Percentiles rank a stretch among this genome's conserved stretches.
phyloP scores from a whole-genome alignment of 2,113 vertebrate genomes.

The Notechis scutatus region DNA sequence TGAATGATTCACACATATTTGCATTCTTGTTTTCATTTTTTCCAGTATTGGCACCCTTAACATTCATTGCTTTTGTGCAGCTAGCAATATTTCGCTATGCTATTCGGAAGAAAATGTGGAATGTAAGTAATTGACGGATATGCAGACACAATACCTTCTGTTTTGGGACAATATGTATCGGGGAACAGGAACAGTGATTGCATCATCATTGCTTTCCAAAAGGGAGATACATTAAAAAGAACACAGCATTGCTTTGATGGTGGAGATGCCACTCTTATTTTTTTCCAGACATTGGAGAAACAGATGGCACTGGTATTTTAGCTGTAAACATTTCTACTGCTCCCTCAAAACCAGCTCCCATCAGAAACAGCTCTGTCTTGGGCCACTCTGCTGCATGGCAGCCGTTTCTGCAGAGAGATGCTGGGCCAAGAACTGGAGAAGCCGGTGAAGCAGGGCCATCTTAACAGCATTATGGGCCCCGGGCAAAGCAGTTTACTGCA shows the following conservation, averaged over 20 bases:
- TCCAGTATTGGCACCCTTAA: slow-evolving; percentile 55
- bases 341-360: not conserved
- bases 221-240: not conserved
- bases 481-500: too few relatives aligned
- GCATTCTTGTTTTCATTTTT: slow-evolving; percentile 6
- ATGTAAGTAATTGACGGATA: slow-evolving; percentile 49
- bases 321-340: not conserved
- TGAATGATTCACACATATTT: not conserved
- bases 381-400: not conserved
- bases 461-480: too few relatives aligned
- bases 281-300: not conserved
- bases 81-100: slow-evolving; percentile 33
- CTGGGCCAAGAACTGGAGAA: not conserved
- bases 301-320: not conserved
- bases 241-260: not conserved
- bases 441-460: too few relatives aligned
- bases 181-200: not conserved
- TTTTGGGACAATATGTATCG: not conserved
- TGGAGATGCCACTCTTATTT: not conserved
- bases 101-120: slow-evolving; percentile 57
- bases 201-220: not conserved
- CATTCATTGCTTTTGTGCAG: slow-evolving; percentile 46
- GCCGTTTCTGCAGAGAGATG: not conserved
- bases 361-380: not conserved
- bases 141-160: not conserved